Percentiles rank a stretch among this genome's conserved stretches.
Evolutionary conservation across 2,113 vertebrate species (phyloP).

Genomic region (Bagarius yarrelli): DNA sequence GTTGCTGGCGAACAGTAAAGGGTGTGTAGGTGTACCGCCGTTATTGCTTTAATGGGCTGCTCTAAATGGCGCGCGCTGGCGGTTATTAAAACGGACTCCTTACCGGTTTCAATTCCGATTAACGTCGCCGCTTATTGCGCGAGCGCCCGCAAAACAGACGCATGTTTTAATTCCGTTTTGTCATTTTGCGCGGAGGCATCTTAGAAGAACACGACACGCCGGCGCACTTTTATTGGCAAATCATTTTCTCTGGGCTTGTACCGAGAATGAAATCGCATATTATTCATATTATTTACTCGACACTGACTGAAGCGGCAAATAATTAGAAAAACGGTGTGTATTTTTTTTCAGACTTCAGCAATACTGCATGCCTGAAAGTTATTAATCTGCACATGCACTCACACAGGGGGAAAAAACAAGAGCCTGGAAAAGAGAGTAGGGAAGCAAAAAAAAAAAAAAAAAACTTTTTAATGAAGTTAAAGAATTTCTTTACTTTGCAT

Average conservation of each 20-base stretch:
- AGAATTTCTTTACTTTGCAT: slow-evolving; percentile 34
- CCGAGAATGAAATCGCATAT: slow-evolving; percentile 63
- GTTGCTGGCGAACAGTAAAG: slow-evolving; percentile 74
- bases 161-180: slow-evolving; percentile 89
- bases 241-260: slow-evolving; percentile 70
- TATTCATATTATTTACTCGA: slow-evolving; percentile 69
- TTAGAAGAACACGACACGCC: slow-evolving; percentile 76
- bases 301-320: slow-evolving; percentile 61
- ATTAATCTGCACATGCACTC: slow-evolving; percentile 67
- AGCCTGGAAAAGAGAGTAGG: slow-evolving; percentile 28
- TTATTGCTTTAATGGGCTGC: slow-evolving; percentile 83
- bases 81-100: slow-evolving; percentile 79
- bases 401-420: slow-evolving; percentile 33
- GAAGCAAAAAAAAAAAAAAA: slow-evolving; percentile 48
- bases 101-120: slow-evolving; percentile 70
- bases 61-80: slow-evolving; percentile 85
- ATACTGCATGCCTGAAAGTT: slow-evolving; percentile 61
- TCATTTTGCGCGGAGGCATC: slow-evolving; percentile 82
- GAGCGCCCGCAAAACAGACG: slow-evolving; percentile 78
- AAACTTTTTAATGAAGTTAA: slow-evolving; percentile 54
- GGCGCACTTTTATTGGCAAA: slow-evolving; percentile 79
- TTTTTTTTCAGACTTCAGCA: slow-evolving; percentile 62
- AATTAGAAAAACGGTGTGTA: slow-evolving; percentile 67
- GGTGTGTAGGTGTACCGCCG: slow-evolving; percentile 77
- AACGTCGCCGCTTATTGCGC: slow-evolving; percentile 65